Evolutionary conservation across 2,113 vertebrate species (phyloP).

Genomic region (Antigone vipio): DNA sequence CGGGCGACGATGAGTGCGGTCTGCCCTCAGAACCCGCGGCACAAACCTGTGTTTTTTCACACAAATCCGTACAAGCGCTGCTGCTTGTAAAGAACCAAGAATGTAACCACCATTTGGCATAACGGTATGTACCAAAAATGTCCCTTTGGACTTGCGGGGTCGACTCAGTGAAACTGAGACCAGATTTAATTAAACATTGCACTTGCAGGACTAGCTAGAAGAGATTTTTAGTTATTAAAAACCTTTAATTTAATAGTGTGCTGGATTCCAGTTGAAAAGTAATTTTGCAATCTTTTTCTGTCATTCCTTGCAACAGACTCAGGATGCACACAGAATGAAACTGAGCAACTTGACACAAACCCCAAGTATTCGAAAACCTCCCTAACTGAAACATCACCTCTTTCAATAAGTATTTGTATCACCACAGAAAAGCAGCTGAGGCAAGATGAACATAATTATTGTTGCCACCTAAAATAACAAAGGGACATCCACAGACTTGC

Average conservation of each 20-base stretch:
- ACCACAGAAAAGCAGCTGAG: neutral
- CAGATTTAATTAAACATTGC: neutral
- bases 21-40: neutral
- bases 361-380: neutral
- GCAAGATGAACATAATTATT: neutral
- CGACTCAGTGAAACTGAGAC: neutral
- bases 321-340: neutral
- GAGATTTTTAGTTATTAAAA: neutral
- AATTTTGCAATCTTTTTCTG: neutral
- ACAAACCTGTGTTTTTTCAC: neutral
- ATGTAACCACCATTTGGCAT: neutral
- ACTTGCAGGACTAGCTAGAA: neutral
- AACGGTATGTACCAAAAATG: rapidly evolving
- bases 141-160: neutral
- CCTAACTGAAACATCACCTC: neutral
- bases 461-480: neutral
- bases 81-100: too few relatives aligned
- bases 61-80: rapidly evolving
- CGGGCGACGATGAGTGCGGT: rapidly evolving
- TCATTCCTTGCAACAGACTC: neutral
- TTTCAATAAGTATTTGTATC: neutral
- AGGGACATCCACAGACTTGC: neutral
- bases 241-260: neutral
- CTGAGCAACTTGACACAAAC: neutral
- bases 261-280: neutral